Base-by-base conservation (phyloP, 2,888 invertebrate species). In the Mesorhabditis belari region DNA sequence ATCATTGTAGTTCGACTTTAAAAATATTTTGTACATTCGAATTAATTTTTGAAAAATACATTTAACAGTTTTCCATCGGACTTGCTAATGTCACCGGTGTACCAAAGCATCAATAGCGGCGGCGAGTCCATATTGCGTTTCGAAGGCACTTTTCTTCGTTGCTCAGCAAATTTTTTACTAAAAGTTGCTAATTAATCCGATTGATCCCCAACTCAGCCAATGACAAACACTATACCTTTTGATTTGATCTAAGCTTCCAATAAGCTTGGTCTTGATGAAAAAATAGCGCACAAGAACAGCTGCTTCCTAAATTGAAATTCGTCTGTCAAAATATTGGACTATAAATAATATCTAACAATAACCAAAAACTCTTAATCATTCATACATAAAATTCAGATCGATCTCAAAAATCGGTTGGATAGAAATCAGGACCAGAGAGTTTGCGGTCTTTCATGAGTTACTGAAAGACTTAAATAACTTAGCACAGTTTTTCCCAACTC, bases 301-400 rank as follows among this genome's bases (percentile, higher is more conserved):
- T 0, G 92, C 92, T 81, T 94, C 95, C n/a, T n/a, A n/a, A n/a
- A n/a, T n/a, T n/a, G n/a, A n/a, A 59, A 59, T 60, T 17, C 35
- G 17, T 12, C 35, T 12, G 17, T 17, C 6, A 35, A 6, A 35
- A 35, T 17, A 35, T 12, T 17, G 17, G 17, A 6, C 6, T 12
- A 6, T 12, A 35, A 35, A 6, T 12, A 35, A 6, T 6, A 35
- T 17, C 6, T 12, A 35, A 94, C 90, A 1, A 93, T 85, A 2
- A 92, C 91, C 0, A 94, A 89, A 0, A 92, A 92, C 81, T 94
- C 95, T 95, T 96, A 96, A 70, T 93, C 93, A 78, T 92, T 90
- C 75, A 87, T 87, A n/a, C 82, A 96, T 96, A 5, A 95, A 95
- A 83, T 96, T 96, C 60, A 95, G 85, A 85, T 96, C 96, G 0